Conservation (phyloP, 2,888 invertebrate species). For the Sinotaia quadrata region DNA sequence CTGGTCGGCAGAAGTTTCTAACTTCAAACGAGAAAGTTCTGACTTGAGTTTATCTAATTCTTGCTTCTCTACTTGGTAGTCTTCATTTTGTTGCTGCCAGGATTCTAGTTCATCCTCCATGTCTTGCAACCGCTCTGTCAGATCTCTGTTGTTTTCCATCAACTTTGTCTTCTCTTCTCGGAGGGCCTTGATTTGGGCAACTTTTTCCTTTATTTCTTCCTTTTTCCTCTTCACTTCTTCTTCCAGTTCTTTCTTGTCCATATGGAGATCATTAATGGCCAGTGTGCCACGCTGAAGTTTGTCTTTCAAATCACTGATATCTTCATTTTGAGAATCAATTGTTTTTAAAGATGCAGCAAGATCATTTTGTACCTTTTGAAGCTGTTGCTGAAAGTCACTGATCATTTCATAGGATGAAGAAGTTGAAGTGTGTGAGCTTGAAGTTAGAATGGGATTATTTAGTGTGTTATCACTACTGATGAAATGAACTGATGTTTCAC, state of each 20-base stretch:
- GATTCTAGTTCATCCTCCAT: constrained; percentile 42
- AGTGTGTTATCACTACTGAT: too few species aligned
- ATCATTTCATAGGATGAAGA: neutral
- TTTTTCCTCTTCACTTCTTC: constrained; percentile 42
- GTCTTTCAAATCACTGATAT: constrained; percentile 50
- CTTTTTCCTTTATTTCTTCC: constrained; percentile 44
- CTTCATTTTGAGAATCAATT: constrained; percentile 34
- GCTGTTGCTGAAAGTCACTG: constrained; percentile 48
- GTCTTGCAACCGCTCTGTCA: constrained; percentile 42
- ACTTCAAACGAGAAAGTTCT: constrained; percentile 27
- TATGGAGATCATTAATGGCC: constrained; percentile 64
- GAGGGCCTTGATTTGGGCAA: constrained; percentile 46
- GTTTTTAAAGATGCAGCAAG: constrained; percentile 26
- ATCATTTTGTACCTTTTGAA: constrained; percentile 44
- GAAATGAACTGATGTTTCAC: too few species aligned
- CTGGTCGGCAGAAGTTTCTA: neutral
- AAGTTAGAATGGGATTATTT: too few species aligned
- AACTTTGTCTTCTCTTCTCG: constrained; percentile 40
- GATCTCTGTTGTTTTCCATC: constrained; percentile 32
- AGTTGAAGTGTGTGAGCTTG: neutral
- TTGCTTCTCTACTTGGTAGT: constrained; percentile 37
- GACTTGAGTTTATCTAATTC: constrained; percentile 37
- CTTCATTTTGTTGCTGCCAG: constrained; percentile 39
- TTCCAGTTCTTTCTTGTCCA: constrained; percentile 64
- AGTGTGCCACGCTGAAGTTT: constrained; percentile 56